Evolutionary conservation across 1,140 invertebrate species (phyloP), one percentile per base, ranked within the genome.

Genomic region (Hycleus cichorii): DNA sequence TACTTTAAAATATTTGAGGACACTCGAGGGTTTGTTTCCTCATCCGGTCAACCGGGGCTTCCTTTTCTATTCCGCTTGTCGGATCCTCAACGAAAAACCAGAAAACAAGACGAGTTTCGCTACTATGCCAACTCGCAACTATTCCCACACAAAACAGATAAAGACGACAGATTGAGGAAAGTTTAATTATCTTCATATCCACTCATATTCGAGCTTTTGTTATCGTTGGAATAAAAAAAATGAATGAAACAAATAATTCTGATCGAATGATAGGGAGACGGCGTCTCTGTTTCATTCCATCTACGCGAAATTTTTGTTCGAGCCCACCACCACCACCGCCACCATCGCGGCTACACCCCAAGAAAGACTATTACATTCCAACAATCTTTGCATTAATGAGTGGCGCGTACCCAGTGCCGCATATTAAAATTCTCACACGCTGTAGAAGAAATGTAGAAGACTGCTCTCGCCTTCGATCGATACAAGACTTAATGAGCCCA

Each of bases 401-500:
- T 59, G 58, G 60, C 57, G 63, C 60, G 63, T 65, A 65, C 60
- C 55, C 63, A 65, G 63, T 63, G 60, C 63, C 57, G 63, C 63
- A 65, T 65, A 65, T 65, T 65, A 65, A 65, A 65, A 65, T 63
- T 65, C 63, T 65, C 63, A 65, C 63, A 65, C 63, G 63, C 57
- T 54, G 60, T 65, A 66, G 18, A 18, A 66, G 64, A 66, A 66
- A 60, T 66, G 62, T 66, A 57, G 64, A 66, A 64, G 64, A 66
- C 63, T 62, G 59, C 58, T 48, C 59, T 49, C 57, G 48, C 32
- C 42, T 24, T 47, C 54, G 64, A 66, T 66, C 64, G 64, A 66
- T 66, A 66, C 64, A 66, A 66, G 64, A 64, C 64, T 66, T 66
- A 66, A 66, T 66, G 64, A 66, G 64, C 64, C 59, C 57, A 54